Evolutionary conservation across 2,113 vertebrate genomes (phyloP).

Genomic region (Benitochromis conjunctus): DNA sequence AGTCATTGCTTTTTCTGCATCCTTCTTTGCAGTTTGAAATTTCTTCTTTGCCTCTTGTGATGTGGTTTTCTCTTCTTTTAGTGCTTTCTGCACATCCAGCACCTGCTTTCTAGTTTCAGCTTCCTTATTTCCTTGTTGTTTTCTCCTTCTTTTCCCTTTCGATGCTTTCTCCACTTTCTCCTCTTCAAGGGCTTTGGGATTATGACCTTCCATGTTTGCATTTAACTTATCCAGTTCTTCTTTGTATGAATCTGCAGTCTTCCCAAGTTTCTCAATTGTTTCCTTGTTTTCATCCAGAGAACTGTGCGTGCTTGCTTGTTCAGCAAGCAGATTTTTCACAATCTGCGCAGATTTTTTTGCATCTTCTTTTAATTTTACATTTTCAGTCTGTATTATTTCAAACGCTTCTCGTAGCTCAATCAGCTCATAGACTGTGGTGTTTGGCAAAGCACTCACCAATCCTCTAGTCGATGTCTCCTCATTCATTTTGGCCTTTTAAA

Average conservation of each 20-base stretch:
- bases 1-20: neutral
- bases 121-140: neutral
- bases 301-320: neutral
- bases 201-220: neutral
- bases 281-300: neutral
- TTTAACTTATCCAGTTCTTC: neutral
- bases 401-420: neutral
- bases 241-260: neutral
- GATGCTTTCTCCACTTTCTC: neutral
- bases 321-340: neutral
- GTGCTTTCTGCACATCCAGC: neutral
- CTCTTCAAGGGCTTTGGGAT: neutral
- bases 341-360: neutral
- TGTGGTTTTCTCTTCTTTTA: neutral
- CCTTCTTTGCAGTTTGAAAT: neutral
- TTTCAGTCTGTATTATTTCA: neutral
- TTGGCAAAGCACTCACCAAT: neutral
- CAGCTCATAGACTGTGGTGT: neutral
- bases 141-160: neutral
- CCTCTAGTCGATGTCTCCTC: neutral
- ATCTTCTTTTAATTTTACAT: neutral
- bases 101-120: fast-evolving
- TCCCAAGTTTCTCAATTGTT: neutral
- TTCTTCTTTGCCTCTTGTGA: neutral
- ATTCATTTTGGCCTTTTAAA: neutral